These are phyloP conservation scores for Ginglymostoma cirratum DNA, from an alignment of 2,113 vertebrate genomes.

Conservation along the genomic window DNA sequence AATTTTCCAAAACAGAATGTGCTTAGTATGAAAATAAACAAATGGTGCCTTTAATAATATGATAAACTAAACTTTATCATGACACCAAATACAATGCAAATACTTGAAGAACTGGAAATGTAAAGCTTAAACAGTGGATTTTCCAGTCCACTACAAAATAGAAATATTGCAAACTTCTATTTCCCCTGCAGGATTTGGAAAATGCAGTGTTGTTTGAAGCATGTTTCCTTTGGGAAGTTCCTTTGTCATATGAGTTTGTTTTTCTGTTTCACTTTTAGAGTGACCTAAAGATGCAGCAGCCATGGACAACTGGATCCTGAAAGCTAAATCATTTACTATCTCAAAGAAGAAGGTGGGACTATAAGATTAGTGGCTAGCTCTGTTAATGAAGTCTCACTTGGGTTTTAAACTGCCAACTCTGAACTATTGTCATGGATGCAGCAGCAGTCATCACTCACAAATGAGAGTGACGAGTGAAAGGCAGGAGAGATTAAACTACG, in stretches of 20 bases:
- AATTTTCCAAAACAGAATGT: background rate
- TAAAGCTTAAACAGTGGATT: background rate
- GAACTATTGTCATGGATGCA: background rate
- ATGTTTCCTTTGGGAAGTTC: background rate
- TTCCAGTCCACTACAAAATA: background rate
- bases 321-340: background rate
- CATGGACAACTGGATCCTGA: background rate
- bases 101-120: background rate
- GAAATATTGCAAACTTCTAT: background rate
- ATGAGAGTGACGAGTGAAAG: background rate
- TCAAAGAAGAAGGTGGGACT: background rate
- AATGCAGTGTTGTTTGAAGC: background rate
- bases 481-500: background rate
- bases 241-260: background rate
- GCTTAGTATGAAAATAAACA: background rate
- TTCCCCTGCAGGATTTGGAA: background rate
- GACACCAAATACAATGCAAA: background rate
- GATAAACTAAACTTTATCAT: background rate
- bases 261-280: background rate
- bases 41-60: background rate
- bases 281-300: background rate
- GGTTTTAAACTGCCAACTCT: background rate
- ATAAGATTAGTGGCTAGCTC: background rate
- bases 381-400: background rate
- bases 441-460: background rate